Evolutionary conservation across 2,113 vertebrate species (phyloP).

Genomic region (Eolophus roseicapilla): DNA sequence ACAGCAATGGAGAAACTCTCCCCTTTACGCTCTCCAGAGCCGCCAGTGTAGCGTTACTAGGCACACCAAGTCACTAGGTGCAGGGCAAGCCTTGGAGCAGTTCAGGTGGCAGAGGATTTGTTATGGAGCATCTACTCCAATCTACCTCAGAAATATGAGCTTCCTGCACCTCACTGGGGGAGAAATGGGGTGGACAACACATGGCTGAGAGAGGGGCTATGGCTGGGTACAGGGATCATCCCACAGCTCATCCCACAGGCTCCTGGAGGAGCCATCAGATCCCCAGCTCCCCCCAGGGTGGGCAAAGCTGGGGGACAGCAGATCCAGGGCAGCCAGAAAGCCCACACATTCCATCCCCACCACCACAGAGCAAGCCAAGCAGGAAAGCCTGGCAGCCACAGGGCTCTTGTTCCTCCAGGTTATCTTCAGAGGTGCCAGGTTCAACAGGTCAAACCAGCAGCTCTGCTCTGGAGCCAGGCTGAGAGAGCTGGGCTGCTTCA

Average conservation of each 20-base stretch:
- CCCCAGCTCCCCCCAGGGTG: background rate
- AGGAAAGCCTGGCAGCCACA: background rate
- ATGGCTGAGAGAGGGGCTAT: accelerated
- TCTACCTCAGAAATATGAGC: background rate
- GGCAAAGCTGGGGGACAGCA: background rate
- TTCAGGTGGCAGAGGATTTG: background rate
- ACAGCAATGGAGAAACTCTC: background rate
- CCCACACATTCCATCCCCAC: background rate
- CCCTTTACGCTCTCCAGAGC: accelerated
- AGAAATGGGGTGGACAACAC: background rate
- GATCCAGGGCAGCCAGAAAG: background rate
- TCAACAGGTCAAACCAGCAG: background rate
- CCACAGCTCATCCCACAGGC: background rate
- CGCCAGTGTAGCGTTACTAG: background rate
- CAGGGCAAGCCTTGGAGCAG: background rate
- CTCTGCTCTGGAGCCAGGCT: background rate
- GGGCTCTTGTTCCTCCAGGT: background rate
- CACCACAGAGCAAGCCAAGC: background rate
- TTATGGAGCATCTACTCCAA: background rate
- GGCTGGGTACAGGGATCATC: background rate
- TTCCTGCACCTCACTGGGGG: accelerated
- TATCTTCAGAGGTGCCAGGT: background rate
- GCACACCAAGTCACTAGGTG: background rate
- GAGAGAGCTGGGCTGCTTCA: background rate
- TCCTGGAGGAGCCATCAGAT: background rate